Evolutionary conservation across 2,888 invertebrate genomes (phyloP), one percentile per base, ranked within the genome.

Genomic region (Limnephilus rhombicus): DNA sequence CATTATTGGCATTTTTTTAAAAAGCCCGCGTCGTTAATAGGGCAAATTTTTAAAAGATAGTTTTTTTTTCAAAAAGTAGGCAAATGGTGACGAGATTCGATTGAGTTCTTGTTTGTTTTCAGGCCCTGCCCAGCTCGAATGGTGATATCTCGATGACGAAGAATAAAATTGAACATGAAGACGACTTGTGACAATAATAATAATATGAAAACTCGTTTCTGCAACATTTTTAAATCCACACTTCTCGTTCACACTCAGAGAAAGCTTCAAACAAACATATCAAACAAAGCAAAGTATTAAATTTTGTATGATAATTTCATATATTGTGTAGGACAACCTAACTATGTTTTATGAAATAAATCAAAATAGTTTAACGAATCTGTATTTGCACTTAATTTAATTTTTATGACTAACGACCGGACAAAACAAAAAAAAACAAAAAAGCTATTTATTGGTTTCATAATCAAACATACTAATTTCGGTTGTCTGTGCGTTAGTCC

Each of bases 91-190:
- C 68, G 68, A 68, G 9, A 68, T 68, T 68, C 83, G 83, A 45
- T 45, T 86, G 45, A 41, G 41, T 49, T 53, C 49, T 53, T 53
- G 87, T 31, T 87, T 87, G 68, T 49, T 87, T 86, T 68, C 31
- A 68, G 49, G 31, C 18, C 31, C 86, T 15, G 87, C 53, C 87
- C 83, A 49, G 68, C 87, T 87, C 87, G 87, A 87, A 49, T 53
- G 53, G 29, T 87, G 87, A 45, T 49, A 87, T 29, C 83, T 68
- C 68, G 24, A n/a, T 68, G 24, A 68, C 68, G 68, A 68, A 24
- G 24, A 68, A 68, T 11, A 49, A 49, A 15, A 15, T 68, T 68
- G 83, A 83, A 24, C 83, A 41, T 83, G 83, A 83, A 37, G 9
- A 34, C 37, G 83, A 37, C 53, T 87, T 53, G 53, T 87, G 53